Evolutionary conservation across 2,888 invertebrate genomes (phyloP), one percentile per base, ranked within the genome.

Genomic region (Eupithecia dodoneata): DNA sequence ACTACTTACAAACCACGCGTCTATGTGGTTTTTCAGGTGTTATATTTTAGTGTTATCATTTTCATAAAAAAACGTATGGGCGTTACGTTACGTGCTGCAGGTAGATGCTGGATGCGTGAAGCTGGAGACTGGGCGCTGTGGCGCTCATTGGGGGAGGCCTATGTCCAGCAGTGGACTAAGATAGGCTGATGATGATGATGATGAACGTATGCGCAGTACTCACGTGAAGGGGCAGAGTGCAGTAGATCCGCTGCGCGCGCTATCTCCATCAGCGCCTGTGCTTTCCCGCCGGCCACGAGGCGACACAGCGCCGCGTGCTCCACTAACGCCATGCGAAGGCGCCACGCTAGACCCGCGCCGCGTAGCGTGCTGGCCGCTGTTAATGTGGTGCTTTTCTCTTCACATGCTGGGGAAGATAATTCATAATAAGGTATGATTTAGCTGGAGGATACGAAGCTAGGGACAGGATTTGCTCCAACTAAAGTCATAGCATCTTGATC

Each of bases 261-360:
- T 59, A 97, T 97, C 94, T 97, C 97, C 88, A 97, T 97, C 82
- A 99, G 97, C 67, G 99, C 99, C 81, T 97, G 96, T 79, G 98
- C 97, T 93, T 99, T 99, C 90, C 99, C 99, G 81, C 99, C 99
- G 96, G 99, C 99, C 72, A 99, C 99, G 83, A 99, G 96, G 44
- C 99, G 97, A 91, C 99, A 99, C 97, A 99, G 98, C 81, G 99
- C 98, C 88, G 99, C 99, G 94, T 99, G 99, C 92, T 99, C 99
- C 85, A 99, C 94, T 73, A 99, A 96, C 96, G 99, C 98, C 89
- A 99, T 96, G 95, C 99, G 99, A 92, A 99, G 98, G 47, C 99
- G 97, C 85, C 98, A 98, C 84, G 99, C 93, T 44, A 94, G 90
- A 80, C 87, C 85, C 74, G 89, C 90, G 72, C 90, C 89, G 83